Evolutionary conservation across 1,140 invertebrate genomes (phyloP), one percentile per base, ranked within the genome.

Genomic region (Stegodyphus mimosarum): DNA sequence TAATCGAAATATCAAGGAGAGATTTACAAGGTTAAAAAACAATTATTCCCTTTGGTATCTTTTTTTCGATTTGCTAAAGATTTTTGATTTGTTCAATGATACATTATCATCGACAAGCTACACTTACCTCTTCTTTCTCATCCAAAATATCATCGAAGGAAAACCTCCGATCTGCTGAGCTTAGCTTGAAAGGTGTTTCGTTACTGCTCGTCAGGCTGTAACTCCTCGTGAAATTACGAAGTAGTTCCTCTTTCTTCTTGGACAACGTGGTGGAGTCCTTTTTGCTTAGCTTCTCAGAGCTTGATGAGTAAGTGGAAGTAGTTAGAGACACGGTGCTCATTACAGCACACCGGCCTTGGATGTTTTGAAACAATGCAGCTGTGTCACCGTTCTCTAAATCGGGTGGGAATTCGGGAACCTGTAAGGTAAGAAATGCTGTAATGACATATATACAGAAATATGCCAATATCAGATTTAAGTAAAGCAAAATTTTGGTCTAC

Each of bases 91-190:
- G 33, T 33, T 33, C 33, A 60, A 60, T 60, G 55, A 11, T 9
- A 15, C 15, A 60, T 1, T 60, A 5, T 2, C 5, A 15, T 60
- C 9, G 5, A 60, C 1, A 60, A 60, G 66, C 13, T 13, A 71
- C 96, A 91, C 93, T 95, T 89, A 95, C 92, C 88, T 93, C 94
- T 90, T 94, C 93, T 77, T 87, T 88, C 48, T 87, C 86, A 18
- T 87, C 86, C 9, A 87, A 75, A 6, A 78, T 50, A n/a, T 84
- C 80, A 33, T 87, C 85, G 60, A 80, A 18, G 5, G 86, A 85
- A 48, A 87, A 87, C 13, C 81, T 84, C 15, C 80, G 18, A 2
- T 83, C 67, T 0, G 67, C 70, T 13, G 78, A 73, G 6, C 10
- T 60, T 1, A 79, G 52, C 50, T 76, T 86, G 15, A 33, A 48